A percentile compares a stretch with the other conserved stretches of the same genome.
phyloP scores from a whole-genome alignment of 2,797 vertebrate genomes.

The Choloepus didactylus region DNA sequence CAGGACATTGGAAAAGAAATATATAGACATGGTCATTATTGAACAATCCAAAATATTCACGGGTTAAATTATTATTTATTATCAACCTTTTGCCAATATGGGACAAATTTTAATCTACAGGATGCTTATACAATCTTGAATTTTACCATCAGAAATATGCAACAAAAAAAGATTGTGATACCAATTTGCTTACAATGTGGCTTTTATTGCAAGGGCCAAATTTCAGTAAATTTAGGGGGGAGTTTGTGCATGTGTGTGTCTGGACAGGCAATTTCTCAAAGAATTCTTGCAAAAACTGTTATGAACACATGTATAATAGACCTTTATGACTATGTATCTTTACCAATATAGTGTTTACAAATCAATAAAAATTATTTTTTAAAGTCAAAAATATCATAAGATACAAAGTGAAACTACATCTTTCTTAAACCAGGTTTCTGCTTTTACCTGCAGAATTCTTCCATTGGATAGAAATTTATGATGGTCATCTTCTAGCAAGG shows the following conservation, averaged over 20 bases:
- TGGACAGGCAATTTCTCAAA: not conserved
- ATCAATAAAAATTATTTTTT: not conserved
- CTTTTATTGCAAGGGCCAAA: not conserved
- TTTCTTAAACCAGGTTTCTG: not conserved
- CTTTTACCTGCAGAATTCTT: conserved; percentile 93
- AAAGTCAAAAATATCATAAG: not conserved
- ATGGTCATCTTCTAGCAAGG: conserved; percentile 86
- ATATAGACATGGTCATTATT: not conserved
- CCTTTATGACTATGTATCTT: not conserved
- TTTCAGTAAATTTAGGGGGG: not conserved
- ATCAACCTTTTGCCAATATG: not conserved
- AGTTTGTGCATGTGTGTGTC: not conserved
- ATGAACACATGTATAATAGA: not conserved
- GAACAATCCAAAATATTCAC: conserved; percentile 23
- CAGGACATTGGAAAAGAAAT: conserved; percentile 19
- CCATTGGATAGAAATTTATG: conserved; percentile 91
- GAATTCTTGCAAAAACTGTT: conserved; percentile 8
- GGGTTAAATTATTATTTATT: not conserved
- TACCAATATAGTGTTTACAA: not conserved
- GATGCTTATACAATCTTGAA: not conserved
- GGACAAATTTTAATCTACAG: not conserved
- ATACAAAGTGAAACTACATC: not conserved
- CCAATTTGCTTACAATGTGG: not conserved
- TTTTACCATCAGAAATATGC: not conserved
- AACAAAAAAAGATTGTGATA: not conserved